Evolutionary conservation across 2,888 invertebrate genomes (phyloP), one percentile per base, ranked within the genome.

Genomic region (Drosophila atroscutellata): DNA sequence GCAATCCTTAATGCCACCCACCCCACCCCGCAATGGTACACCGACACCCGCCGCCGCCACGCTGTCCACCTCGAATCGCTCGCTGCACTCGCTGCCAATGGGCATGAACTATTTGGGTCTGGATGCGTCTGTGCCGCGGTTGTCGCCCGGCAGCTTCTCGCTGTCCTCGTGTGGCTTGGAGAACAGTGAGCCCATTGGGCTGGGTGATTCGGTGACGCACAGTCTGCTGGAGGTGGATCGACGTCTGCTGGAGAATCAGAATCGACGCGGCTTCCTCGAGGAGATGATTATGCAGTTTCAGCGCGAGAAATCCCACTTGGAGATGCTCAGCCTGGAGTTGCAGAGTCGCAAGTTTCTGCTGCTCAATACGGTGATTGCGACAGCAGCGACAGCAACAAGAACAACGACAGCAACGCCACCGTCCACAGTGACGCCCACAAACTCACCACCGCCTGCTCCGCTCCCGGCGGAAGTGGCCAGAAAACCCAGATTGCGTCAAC

Each of bases 221-320:
- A 88, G 81, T 62, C 65, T 93, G n/a, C 86, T 90, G 0, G 93
- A 93, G 47, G 90, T 92, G 13, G 93, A 93, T 81, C 80, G 89
- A 0, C 90, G 90, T 9, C 77, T 93, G n/a, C 72, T 92, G 77
- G 92, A 92, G 65, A 74, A 92, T 50, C 92, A 92, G 36, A 91
- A 91, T 55, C 89, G 92, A 7, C 92, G 92, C 68, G 90, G 89
- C 67, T 91, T 90, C 52, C 83, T 93, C n/a, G 92, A 93, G 32
- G 92, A 92, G 63, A 91, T 92, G 90, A 92, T 93, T 24, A 75
- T 91, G 28, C 92, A 93, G 64, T 73, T 92, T 32, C 92, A 93
- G 64, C 92, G 91, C 20, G 92, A 92, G 45, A 93, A 92, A 77
- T 91, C 92, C 70, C 91, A 91, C 45, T 78, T 92, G 34, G 93